Evolutionary conservation across 2,888 invertebrate species (phyloP), one percentile per base, ranked within the genome.

Genomic region (Crepidodera aurea): DNA sequence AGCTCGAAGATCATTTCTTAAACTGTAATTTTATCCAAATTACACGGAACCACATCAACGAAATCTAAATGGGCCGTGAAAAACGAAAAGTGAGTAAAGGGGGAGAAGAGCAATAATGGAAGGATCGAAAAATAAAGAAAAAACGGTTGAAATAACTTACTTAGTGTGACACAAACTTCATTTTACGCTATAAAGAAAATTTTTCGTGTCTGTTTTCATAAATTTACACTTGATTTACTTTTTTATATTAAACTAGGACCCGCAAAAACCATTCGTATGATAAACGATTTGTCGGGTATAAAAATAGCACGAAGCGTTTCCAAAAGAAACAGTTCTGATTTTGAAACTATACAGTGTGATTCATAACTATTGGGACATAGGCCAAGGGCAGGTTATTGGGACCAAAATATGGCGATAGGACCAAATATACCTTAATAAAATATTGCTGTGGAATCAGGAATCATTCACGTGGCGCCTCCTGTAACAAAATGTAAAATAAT

Each of bases 101-200:
- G 34, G 25, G 10, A 25, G 27, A 12, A 10, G 16, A n/a, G 37
- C 51, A 51, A 51, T 51, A 51, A 51, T 51, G 51, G 19, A 39
- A 34, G 27, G 27, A 48, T 48, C 48, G 48, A 48, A 48, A 48
- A 48, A 29, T 48, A 48, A 48, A 44, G 16, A 39, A 1, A 48
- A 48, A 48, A 27, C 48, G 27, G 13, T 27, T 1, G 48, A 48
- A 48, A 48, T 48, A 48, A 48, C 27, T 48, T 48, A 48, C 27
- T 29, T 13, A 48, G 29, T 10, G 48, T 13, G 7, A 19, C 29
- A 15, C 19, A 29, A 48, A 48, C 48, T 48, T 48, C 48, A 29
- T 19, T 48, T 27, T 29, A 13, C 7, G 48, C 15, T 27, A 48
- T 48, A 25, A 48, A 27, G 48, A 48, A 19, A 25, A 16, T 46